phyloP scores from a whole-genome alignment of 2,113 vertebrate species.

The Rhinichthys klamathensis region DNA sequence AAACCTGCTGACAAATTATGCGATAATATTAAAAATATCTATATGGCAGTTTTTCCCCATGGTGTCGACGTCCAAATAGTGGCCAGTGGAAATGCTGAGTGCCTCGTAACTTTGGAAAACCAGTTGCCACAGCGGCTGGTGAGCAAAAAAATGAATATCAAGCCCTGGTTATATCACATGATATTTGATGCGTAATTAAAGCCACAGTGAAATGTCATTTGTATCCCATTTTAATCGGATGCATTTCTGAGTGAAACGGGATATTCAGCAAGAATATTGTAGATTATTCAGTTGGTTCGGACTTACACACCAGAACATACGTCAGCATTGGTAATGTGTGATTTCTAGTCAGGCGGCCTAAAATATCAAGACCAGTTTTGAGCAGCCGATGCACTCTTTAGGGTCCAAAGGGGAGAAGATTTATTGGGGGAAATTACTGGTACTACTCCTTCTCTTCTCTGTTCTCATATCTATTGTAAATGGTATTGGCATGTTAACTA shows the following conservation, averaged over 20 bases:
- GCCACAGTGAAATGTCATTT: not conserved
- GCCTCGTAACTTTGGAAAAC: no score
- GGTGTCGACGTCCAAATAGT: no score
- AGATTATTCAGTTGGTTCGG: not conserved
- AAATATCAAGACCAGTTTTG: not conserved
- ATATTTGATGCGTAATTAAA: not conserved
- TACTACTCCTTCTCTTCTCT: not conserved
- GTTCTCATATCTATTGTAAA: constrained; percentile 1
- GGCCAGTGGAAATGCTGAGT: no score
- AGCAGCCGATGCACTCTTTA: not conserved
- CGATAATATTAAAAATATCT: no score
- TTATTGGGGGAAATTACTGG: not conserved
- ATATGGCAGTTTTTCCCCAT: no score
- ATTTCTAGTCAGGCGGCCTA: not conserved
- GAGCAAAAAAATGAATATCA: no score
- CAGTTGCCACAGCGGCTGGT: no score
- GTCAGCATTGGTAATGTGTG: not conserved
- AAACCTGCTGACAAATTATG: no score
- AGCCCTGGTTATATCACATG: not conserved
- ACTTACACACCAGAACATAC: not conserved
- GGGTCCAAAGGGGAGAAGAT: not conserved
- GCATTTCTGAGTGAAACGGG: not conserved
- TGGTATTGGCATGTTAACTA: not conserved
- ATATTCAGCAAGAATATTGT: not conserved
- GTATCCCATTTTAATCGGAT: not conserved